Percentiles rank a stretch among this genome's conserved stretches.
Conservation (phyloP, 2,113 vertebrate species). For the Eulemur rufifrons region DNA sequence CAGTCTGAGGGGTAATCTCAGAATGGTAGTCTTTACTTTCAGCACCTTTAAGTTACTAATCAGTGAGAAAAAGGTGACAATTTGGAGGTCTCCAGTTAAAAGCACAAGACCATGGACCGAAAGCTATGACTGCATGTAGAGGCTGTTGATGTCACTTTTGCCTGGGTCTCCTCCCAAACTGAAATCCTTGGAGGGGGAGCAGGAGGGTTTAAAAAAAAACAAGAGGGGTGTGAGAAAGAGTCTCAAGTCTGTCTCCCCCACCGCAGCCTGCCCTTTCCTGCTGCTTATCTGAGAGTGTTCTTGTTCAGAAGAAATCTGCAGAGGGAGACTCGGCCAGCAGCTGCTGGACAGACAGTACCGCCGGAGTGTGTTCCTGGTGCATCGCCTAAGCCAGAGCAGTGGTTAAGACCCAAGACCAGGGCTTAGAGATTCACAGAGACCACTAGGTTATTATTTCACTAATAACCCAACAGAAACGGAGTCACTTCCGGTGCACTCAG, state of each 20-base stretch:
- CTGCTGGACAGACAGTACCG: not conserved
- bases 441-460: not conserved
- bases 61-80: conserved; percentile 17
- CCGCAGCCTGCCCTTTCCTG: not conserved
- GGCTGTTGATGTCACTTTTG: not conserved
- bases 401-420: not conserved
- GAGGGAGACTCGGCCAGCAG: not conserved
- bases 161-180: not conserved
- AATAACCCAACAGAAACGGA: not conserved
- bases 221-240: not conserved
- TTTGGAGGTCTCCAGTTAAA: not conserved
- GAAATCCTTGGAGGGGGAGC: not conserved
- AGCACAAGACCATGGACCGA: not conserved
- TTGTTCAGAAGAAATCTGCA: not conserved
- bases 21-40: not conserved
- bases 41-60: not conserved
- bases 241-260: not conserved
- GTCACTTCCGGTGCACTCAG: not conserved
- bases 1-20: not conserved
- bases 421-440: not conserved
- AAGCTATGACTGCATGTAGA: not conserved
- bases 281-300: not conserved
- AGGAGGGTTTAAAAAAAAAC: not conserved
- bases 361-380: not conserved
- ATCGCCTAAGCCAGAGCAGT: not conserved